These are phyloP conservation scores for Burhinus bistriatus DNA, from an alignment of 2,113 vertebrate genomes.

Conservation along the genomic window DNA sequence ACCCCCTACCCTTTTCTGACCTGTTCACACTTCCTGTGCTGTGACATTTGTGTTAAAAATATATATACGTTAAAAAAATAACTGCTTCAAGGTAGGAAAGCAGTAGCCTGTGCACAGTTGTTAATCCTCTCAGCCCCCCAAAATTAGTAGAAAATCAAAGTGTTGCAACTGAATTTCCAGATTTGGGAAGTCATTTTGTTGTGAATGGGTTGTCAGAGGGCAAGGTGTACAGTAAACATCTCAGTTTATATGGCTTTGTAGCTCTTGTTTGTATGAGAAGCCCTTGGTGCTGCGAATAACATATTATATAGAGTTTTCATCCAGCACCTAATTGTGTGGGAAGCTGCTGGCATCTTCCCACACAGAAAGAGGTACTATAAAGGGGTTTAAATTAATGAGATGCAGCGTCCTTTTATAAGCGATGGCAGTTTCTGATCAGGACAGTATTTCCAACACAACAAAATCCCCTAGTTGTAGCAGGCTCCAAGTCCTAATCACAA, in stretches of 20 bases:
- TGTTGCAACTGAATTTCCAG: background rate
- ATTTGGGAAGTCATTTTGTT: background rate
- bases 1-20: background rate
- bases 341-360: background rate
- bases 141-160: background rate
- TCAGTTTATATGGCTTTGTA: background rate
- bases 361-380: background rate
- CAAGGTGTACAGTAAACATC: fast-evolving
- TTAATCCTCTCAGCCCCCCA: background rate
- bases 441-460: background rate
- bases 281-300: background rate
- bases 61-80: background rate
- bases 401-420: fast-evolving
- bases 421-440: background rate
- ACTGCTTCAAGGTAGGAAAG: background rate
- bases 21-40: background rate
- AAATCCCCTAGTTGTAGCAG: background rate
- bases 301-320: background rate
- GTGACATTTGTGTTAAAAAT: background rate
- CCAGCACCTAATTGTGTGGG: background rate
- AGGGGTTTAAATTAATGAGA: background rate
- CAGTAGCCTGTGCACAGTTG: background rate
- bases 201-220: background rate
- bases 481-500: background rate
- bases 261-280: background rate